These are phyloP conservation scores for Tetrax tetrax DNA, from an alignment of 2,113 vertebrate genomes.

Conservation along the genomic window DNA sequence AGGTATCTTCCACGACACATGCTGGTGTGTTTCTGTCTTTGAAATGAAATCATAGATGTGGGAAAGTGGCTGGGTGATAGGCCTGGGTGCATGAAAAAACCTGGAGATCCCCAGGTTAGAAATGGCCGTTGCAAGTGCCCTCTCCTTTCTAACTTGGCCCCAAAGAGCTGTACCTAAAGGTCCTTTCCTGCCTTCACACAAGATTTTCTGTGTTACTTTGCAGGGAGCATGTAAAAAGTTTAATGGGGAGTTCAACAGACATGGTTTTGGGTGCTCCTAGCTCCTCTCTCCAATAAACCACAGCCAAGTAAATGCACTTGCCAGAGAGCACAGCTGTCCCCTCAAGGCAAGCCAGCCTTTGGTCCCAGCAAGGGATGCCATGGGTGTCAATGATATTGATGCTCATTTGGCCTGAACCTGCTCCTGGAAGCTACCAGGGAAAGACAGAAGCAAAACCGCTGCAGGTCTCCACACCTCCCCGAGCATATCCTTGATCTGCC, in stretches of 20 bases:
- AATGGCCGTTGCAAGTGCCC: not conserved
- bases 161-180: not conserved
- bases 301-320: not conserved
- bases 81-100: not conserved
- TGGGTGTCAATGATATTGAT: fast-evolving
- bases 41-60: not conserved
- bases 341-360: not conserved
- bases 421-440: not conserved
- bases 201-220: not conserved
- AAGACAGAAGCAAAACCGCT: not conserved
- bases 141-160: not conserved
- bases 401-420: not conserved
- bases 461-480: not conserved
- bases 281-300: not conserved
- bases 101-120: not conserved
- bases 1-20: not conserved
- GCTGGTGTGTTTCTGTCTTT: not conserved
- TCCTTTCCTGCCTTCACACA: not conserved
- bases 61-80: not conserved
- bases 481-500: fast-evolving
- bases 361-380: not conserved
- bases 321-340: not conserved
- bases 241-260: not conserved
- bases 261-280: not conserved
- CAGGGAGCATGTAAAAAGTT: not conserved